Conservation (phyloP, 2,797 vertebrate genomes). For the Amphiprion clarkii region DNA sequence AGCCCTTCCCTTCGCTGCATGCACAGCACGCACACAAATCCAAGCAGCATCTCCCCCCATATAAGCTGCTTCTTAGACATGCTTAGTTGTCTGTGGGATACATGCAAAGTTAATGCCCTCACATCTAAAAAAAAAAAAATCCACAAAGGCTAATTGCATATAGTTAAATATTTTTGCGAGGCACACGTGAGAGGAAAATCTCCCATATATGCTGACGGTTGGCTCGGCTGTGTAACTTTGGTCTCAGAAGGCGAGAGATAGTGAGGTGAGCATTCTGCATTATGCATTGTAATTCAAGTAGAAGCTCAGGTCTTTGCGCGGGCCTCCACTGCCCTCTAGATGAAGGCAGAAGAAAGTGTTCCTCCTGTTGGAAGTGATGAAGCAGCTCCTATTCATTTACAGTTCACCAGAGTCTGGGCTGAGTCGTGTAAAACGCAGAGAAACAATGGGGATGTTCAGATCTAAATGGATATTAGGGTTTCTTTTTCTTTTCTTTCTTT, state of each 20-base stretch:
- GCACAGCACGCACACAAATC: conserved; percentile 27
- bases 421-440: conserved; percentile 41
- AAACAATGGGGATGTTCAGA: conserved; percentile 55
- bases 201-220: conserved; percentile 41
- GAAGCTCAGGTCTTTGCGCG: conserved; percentile 20
- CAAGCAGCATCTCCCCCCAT: conserved; percentile 10
- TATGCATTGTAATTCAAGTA: conserved; percentile 46
- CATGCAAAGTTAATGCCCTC: conserved; percentile 26
- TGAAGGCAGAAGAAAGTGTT: conserved; percentile 45
- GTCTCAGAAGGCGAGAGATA: conserved; percentile 47
- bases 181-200: conserved; percentile 26
- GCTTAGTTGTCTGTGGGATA: conserved; percentile 23
- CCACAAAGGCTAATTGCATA: conserved; percentile 47
- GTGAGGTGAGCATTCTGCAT: conserved; percentile 57
- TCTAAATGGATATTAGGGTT: conserved; percentile 57
- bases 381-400: conserved; percentile 35
- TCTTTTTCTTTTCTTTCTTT: conserved; percentile 2
- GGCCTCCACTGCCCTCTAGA: conserved; percentile 80
- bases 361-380: conserved; percentile 32
- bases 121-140: conserved; percentile 33
- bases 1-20: conserved; percentile 13
- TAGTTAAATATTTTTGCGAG: conserved; percentile 37
- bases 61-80: conserved; percentile 23
- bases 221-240: conserved; percentile 55
- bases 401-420: conserved; percentile 37